A percentile compares a stretch with the other conserved stretches of the same genome.
These are phyloP conservation scores for Urophycis tenuis DNA, from an alignment of 2,797 vertebrate genomes.

Conservation along the genomic window DNA sequence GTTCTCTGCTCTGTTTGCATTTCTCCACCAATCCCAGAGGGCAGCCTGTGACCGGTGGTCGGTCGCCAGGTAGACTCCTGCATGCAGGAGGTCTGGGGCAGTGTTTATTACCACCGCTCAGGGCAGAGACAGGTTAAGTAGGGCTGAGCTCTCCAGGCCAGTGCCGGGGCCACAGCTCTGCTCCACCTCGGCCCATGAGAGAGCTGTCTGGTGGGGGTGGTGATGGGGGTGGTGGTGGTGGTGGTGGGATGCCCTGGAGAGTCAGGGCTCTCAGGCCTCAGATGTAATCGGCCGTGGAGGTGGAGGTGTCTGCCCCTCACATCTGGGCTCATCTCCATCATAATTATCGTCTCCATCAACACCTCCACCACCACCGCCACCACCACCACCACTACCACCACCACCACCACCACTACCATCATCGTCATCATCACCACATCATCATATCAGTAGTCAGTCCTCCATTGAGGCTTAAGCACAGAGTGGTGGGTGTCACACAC, in stretches of 20 bases:
- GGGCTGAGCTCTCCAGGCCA: slow-evolving; percentile 50
- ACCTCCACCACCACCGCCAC: not conserved
- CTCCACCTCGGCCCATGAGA: slow-evolving; percentile 53
- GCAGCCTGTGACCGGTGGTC: slow-evolving; percentile 17
- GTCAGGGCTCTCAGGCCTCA: slow-evolving; percentile 49
- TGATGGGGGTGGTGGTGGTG: slow-evolving; percentile 55
- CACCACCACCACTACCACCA: not conserved
- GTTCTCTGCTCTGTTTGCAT: not conserved
- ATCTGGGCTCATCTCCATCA: slow-evolving; percentile 36
- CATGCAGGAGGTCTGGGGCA: slow-evolving; percentile 5
- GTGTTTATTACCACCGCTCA: slow-evolving; percentile 46
- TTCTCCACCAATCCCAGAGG: slow-evolving; percentile 37
- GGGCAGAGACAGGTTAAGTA: slow-evolving; percentile 52
- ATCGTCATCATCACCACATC: not conserved
- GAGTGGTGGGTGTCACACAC: too few relatives aligned
- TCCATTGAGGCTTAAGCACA: too few relatives aligned
- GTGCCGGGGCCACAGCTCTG: slow-evolving; percentile 50
- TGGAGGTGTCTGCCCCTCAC: slow-evolving; percentile 35
- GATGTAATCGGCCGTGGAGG: slow-evolving; percentile 53
- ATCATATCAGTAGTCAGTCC: not conserved
- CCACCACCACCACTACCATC: too few relatives aligned
- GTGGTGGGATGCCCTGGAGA: slow-evolving; percentile 45
- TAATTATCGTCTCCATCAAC: not conserved
- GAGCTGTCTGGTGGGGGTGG: slow-evolving; percentile 63
- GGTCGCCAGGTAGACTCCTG: slow-evolving; percentile 27